Conservation (phyloP, 2,797 vertebrate genomes). For the Graptemys geographica region DNA sequence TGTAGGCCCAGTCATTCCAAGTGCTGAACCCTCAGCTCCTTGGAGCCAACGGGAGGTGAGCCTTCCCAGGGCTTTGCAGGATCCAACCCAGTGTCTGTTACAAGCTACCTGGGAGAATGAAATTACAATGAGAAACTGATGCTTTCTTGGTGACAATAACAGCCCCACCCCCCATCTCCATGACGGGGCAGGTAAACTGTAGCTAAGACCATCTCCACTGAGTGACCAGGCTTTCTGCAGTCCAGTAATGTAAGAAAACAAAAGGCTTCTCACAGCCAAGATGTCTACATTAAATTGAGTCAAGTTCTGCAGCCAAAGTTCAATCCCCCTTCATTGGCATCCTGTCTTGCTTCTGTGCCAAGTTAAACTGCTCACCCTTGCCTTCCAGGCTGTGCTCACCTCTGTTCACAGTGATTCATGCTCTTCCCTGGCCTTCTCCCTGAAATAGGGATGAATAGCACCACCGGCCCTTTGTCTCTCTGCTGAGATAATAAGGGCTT, state of each 20-base stretch:
- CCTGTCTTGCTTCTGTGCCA: neutral
- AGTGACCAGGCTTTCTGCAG: rapidly evolving
- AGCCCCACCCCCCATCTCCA: neutral
- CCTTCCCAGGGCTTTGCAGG: neutral
- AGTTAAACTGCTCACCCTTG: neutral
- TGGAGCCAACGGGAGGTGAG: neutral
- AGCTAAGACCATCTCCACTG: neutral
- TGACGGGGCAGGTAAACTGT: neutral
- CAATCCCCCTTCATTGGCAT: neutral
- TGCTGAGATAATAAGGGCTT: neutral
- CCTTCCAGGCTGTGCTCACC: neutral
- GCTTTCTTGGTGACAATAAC: rapidly evolving
- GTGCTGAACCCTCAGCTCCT: neutral
- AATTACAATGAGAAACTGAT: neutral
- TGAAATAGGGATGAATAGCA: neutral
- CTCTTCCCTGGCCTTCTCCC: neutral
- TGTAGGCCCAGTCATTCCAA: rapidly evolving
- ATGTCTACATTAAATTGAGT: neutral
- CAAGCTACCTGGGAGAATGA: neutral
- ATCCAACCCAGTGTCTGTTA: neutral
- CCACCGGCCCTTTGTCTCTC: neutral
- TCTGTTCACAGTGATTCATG: neutral
- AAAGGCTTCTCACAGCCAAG: neutral
- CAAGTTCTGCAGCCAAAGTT: neutral
- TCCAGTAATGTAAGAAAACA: rapidly evolving